phyloP scores from a whole-genome alignment of 2,888 invertebrate genomes.

The Tetrapedia diversipes region DNA sequence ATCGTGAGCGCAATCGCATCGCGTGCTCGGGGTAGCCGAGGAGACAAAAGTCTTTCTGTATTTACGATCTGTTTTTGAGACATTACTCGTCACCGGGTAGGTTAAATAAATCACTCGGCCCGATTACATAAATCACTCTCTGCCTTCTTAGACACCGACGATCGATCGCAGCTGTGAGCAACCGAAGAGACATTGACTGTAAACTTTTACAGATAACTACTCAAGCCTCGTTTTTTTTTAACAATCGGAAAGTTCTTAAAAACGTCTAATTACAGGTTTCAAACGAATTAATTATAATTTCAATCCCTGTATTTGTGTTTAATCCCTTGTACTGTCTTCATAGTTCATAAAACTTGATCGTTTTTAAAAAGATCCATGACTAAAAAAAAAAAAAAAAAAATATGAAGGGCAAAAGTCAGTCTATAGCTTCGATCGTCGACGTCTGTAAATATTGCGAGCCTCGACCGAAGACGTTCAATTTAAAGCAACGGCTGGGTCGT shows the following conservation, averaged over 20 bases:
- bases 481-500: not conserved
- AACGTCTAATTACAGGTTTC: not conserved
- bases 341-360: not conserved
- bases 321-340: no score
- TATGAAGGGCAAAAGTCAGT: no score
- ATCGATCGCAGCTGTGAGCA: not conserved
- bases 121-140: constrained; percentile 4
- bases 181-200: no score
- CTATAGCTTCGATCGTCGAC: not conserved
- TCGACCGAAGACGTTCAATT: not conserved
- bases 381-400: not conserved
- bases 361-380: not conserved
- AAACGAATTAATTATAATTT: no score
- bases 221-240: not conserved
- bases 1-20: constrained; percentile 34
- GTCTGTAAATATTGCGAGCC: not conserved
- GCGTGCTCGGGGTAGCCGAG: constrained; percentile 20
- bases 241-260: not conserved
- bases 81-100: not conserved
- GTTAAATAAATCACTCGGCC: not conserved
- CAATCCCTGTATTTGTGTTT: no score
- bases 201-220: not conserved
- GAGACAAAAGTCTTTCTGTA: constrained; percentile 18
- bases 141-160: not conserved
- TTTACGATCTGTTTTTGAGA: not conserved